phyloP scores from a whole-genome alignment of 2,797 vertebrate species.

The Onychomys torridus region DNA sequence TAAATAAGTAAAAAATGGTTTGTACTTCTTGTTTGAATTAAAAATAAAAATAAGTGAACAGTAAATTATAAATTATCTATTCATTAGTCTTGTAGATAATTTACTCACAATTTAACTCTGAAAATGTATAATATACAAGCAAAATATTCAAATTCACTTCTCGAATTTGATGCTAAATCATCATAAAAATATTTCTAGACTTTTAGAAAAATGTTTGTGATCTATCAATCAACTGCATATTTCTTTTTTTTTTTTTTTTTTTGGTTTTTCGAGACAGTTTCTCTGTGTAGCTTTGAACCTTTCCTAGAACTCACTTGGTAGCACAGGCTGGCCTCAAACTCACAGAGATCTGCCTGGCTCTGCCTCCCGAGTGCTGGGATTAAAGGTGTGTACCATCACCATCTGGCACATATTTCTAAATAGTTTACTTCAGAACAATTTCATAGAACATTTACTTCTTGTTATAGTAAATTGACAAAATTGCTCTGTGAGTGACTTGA shows the following conservation, averaged over 20 bases:
- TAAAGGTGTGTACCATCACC: no score
- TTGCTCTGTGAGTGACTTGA: background rate
- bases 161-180: background rate
- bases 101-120: background rate
- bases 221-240: background rate
- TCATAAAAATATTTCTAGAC: background rate
- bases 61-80: background rate
- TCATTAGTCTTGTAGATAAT: background rate
- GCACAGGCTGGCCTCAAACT: no score
- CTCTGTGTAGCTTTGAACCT: no score
- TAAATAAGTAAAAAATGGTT: background rate
- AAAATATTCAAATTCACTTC: background rate
- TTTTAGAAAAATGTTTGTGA: constrained; percentile 25
- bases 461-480: background rate
- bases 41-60: background rate
- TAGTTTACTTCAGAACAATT: background rate
- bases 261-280: no score
- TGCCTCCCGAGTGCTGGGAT: no score
- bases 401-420: no score
- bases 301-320: no score
- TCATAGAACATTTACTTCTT: background rate
- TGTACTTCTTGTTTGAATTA: rapidly evolving
- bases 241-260: no score
- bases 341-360: no score
- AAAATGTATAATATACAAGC: background rate